A percentile compares a stretch with the other conserved stretches of the same genome.
Conservation (phyloP, 2,113 vertebrate species). For the Erpornis zantholeuca region DNA sequence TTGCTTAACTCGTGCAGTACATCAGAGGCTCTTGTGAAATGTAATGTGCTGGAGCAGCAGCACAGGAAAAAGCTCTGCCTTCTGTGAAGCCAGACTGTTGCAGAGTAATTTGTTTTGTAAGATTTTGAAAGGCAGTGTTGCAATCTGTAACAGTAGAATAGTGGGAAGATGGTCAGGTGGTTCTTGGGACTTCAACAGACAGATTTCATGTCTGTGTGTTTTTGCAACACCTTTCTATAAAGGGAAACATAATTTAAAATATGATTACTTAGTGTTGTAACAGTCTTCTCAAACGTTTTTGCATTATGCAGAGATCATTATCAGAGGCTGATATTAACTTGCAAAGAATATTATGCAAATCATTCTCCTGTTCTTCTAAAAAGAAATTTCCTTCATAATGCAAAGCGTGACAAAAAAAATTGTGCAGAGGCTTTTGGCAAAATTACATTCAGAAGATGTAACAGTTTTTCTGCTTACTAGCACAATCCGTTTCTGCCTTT, state of each 20-base stretch:
- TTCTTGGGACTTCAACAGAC: slow-evolving; percentile 71
- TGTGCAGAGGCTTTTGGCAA: slow-evolving; percentile 65
- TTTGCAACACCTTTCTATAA: slow-evolving; percentile 81
- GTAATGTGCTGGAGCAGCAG: slow-evolving; percentile 11
- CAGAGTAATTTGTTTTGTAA: slow-evolving; percentile 57
- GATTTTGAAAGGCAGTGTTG: slow-evolving; percentile 41
- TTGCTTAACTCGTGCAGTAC: not conserved
- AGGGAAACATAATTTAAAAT: slow-evolving; percentile 81
- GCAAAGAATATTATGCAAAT: slow-evolving; percentile 78
- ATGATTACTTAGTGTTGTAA: slow-evolving; percentile 81
- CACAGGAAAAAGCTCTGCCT: slow-evolving; percentile 57
- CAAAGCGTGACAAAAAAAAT: slow-evolving; percentile 68
- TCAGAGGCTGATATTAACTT: slow-evolving; percentile 76
- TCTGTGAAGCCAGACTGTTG: slow-evolving; percentile 59
- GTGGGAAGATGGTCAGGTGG: slow-evolving; percentile 69
- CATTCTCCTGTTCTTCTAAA: slow-evolving; percentile 60
- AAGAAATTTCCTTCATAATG: slow-evolving; percentile 70
- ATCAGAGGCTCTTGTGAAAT: slow-evolving; percentile 54
- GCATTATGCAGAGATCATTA: slow-evolving; percentile 67
- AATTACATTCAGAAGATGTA: slow-evolving; percentile 70
- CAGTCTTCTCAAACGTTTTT: slow-evolving; percentile 71
- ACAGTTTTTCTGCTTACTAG: slow-evolving; percentile 72
- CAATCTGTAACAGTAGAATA: slow-evolving; percentile 22
- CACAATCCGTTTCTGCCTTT: slow-evolving; percentile 71
- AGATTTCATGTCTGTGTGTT: slow-evolving; percentile 76